These are phyloP conservation scores for Thunnus albacares DNA, from an alignment of 2,797 vertebrate species.

Conservation along the genomic window DNA sequence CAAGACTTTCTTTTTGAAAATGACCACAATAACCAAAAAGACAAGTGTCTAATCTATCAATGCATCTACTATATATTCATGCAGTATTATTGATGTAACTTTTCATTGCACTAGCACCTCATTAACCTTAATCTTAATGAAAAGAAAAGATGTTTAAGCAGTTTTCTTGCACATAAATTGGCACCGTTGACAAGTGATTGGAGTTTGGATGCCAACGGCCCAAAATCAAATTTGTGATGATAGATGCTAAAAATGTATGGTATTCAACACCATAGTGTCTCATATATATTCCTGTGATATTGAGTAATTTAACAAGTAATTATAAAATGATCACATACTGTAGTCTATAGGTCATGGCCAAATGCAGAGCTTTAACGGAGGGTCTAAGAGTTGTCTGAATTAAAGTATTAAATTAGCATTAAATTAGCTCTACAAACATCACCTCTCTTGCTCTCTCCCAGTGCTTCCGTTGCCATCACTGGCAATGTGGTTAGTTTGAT, in stretches of 20 bases:
- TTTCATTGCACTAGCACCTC: neutral
- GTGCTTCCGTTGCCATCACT: neutral
- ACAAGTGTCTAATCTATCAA: neutral
- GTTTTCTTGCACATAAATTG: neutral
- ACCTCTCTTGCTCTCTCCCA: neutral
- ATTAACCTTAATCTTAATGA: neutral
- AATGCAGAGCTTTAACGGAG: slow-evolving; percentile 7
- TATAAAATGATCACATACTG: slow-evolving; percentile 7
- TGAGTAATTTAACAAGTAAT: neutral
- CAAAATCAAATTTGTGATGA: neutral
- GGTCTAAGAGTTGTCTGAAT: neutral
- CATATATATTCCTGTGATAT: neutral
- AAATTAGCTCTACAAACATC: slow-evolving; percentile 13
- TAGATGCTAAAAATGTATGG: neutral
- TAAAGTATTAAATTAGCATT: slow-evolving; percentile 31
- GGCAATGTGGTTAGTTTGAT: slow-evolving; percentile 7
- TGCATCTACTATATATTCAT: neutral
- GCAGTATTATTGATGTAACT: neutral
- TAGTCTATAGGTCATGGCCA: slow-evolving; percentile 8
- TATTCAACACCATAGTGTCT: neutral
- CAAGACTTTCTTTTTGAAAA: neutral
- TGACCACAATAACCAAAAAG: neutral
- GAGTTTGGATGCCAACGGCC: neutral
- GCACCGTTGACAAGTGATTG: no score
- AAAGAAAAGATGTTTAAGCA: slow-evolving; percentile 3